Percentiles rank a stretch among this genome's conserved stretches.
phyloP scores from a whole-genome alignment of 2,797 vertebrate genomes.

The Sebastes cheni region DNA sequence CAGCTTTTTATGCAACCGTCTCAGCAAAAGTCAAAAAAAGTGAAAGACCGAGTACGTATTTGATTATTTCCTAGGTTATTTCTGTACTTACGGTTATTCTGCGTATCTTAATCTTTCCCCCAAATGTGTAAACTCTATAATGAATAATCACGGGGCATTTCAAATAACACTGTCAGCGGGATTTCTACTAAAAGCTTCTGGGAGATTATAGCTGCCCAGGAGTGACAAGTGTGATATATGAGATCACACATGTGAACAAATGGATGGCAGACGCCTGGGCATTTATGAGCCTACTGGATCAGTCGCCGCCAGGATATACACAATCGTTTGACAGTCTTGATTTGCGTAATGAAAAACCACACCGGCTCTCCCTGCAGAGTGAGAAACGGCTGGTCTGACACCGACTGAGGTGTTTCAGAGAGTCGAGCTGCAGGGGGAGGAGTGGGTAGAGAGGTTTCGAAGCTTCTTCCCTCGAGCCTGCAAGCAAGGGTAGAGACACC shows the following conservation, averaged over 20 bases:
- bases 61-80: slow-evolving; percentile 18
- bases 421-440: slow-evolving; percentile 3
- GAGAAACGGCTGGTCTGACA: slow-evolving; percentile 12
- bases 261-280: slow-evolving; percentile 50
- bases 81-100: not conserved
- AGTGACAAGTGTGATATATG: slow-evolving; percentile 62
- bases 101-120: slow-evolving; percentile 7
- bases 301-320: slow-evolving; percentile 31
- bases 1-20: slow-evolving; percentile 17
- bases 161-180: slow-evolving; percentile 62
- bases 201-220: slow-evolving; percentile 56
- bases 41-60: not conserved
- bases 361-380: slow-evolving; percentile 8
- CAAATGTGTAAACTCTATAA: slow-evolving; percentile 45
- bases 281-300: slow-evolving; percentile 54
- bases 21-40: not conserved
- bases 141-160: slow-evolving; percentile 61
- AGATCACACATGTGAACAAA: slow-evolving; percentile 66
- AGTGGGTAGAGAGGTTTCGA: not conserved
- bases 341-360: slow-evolving; percentile 57
- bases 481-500: not conserved
- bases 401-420: slow-evolving; percentile 1
- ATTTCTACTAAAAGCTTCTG: slow-evolving; percentile 64
- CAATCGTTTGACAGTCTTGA: slow-evolving; percentile 48
- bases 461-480: not conserved